Evolutionary conservation across 1,140 invertebrate genomes (phyloP).

Genomic region (Bombus difficillimus): DNA sequence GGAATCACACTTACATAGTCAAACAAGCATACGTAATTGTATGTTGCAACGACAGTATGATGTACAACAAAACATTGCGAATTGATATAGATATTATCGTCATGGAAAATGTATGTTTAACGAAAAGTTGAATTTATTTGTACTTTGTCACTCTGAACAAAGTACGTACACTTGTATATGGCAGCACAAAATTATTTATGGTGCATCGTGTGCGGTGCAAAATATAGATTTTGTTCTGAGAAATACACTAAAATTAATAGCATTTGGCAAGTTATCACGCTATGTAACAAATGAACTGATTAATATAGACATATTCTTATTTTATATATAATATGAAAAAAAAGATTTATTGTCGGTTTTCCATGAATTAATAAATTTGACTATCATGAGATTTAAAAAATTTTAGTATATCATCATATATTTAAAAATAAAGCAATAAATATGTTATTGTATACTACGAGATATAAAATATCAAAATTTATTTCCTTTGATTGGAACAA

Average conservation of each 20-base stretch:
- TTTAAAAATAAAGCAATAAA: background rate
- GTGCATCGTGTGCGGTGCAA: too few relatives aligned
- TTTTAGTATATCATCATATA: background rate
- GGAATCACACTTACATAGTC: background rate
- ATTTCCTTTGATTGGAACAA: background rate
- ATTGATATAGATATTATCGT: background rate
- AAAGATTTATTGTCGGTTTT: background rate
- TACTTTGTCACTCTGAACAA: background rate
- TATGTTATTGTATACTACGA: background rate
- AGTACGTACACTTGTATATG: background rate
- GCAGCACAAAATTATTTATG: background rate
- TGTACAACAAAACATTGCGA: background rate
- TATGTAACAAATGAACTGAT: background rate
- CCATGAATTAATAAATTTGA: background rate
- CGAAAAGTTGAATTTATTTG: background rate
- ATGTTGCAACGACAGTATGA: background rate
- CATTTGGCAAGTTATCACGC: background rate
- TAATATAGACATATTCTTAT: slow-evolving; percentile 10
- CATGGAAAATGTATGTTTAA: background rate
- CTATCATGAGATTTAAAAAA: background rate
- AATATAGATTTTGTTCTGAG: slow-evolving; percentile 16
- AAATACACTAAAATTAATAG: slow-evolving; percentile 6
- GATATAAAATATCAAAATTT: background rate
- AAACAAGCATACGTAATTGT: background rate
- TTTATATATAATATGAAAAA: background rate